Evolutionary conservation across 1,140 invertebrate species (phyloP), one percentile per base, ranked within the genome.

Genomic region (Steinernema feltiae): DNA sequence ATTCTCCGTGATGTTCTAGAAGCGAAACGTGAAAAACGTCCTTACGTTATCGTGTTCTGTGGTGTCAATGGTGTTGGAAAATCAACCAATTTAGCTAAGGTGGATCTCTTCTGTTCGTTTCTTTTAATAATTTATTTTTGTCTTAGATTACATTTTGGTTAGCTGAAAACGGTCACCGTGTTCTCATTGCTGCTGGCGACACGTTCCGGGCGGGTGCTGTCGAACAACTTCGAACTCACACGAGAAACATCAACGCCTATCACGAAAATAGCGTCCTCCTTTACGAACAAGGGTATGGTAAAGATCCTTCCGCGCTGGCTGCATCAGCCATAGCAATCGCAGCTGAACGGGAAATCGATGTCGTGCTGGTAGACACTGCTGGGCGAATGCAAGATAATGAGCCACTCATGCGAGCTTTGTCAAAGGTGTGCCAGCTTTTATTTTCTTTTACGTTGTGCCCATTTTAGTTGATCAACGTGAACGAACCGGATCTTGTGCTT

Each of bases 351-450:
- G 89, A 90, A 53, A 91, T 94, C 69, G 94, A 99, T 89, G 90
- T 98, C 18, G 95, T 98, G 21, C 88, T 99, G 1, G 91, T 99
- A 17, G 97, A 99, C 87, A 99, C 97, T 0, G 96, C 97, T 31
- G 97, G 97, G 3, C 90, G 97, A 78, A 99, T 99, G 97, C 97
- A 99, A 88, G 96, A 99, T 88, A 99, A 99, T 88, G 97, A 98
- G 87, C 97, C 97, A 0, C 88, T 99, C 7, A 99, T 99, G 97
- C 90, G 94, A 82, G 93, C 96, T 15, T 88, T 98, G 17, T 92
- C 95, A 1, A 99, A 98, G 88, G 90, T 91, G 85, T 21, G 41
- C 0, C 1, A 63, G 3, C 7, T 63, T 18, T 17, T 21, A 63
- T 15, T 27, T 63, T 63, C 12, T 63, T 7, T 63, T 3, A 27